Conservation (phyloP, 1,140 invertebrate species). For the Rhizoglyphus robini region DNA sequence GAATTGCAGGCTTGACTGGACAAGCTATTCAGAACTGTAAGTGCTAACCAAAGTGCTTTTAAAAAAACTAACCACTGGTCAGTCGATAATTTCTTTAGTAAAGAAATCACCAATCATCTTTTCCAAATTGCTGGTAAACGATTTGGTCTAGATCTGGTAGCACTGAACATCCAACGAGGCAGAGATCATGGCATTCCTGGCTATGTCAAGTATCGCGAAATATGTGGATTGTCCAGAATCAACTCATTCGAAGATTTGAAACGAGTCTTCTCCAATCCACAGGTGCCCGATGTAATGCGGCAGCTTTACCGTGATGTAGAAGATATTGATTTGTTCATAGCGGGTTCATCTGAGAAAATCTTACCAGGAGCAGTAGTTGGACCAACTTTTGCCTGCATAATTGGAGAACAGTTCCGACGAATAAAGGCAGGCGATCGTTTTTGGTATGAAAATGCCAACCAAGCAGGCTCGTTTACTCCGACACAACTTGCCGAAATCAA, state of each 20-base stretch:
- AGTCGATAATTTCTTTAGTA: constrained; percentile 75
- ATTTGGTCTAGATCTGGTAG: constrained; percentile 62
- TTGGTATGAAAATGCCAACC: constrained; percentile 55
- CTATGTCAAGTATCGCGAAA: constrained; percentile 63
- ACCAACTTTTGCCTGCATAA: constrained; percentile 43
- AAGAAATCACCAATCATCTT: constrained; percentile 60
- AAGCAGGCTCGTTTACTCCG: constrained; percentile 44
- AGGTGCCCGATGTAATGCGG: constrained; percentile 46
- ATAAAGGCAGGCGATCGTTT: constrained; percentile 49
- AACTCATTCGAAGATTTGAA: constrained; percentile 57
- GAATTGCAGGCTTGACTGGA: constrained; percentile 67
- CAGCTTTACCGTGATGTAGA: constrained; percentile 31
- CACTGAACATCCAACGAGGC: constrained; percentile 72
- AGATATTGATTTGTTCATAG: constrained; percentile 35
- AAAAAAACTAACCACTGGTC: neutral
- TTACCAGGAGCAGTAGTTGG: constrained; percentile 38
- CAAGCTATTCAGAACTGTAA: constrained; percentile 61
- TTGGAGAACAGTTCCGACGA: constrained; percentile 41
- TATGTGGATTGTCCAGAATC: constrained; percentile 60
- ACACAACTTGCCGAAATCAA: constrained; percentile 74
- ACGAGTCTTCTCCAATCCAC: constrained; percentile 31
- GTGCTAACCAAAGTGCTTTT: neutral
- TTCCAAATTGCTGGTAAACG: constrained; percentile 48
- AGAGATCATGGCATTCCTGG: constrained; percentile 71
- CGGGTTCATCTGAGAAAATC: constrained; percentile 30